Evolutionary conservation across 2,797 vertebrate species (phyloP), one percentile per base, ranked within the genome.

Genomic region (Liparis tanakae): DNA sequence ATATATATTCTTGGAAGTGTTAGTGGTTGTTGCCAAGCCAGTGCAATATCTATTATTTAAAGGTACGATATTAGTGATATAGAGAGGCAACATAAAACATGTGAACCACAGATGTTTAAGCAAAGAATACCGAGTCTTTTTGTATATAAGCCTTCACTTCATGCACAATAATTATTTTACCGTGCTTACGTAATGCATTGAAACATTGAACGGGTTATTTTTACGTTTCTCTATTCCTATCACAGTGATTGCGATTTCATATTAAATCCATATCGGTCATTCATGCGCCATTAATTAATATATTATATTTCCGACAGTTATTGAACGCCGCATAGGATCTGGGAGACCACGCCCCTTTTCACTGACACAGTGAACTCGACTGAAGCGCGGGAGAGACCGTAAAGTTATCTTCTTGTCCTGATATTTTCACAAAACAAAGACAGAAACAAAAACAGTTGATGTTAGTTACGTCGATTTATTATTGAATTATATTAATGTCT

Each of bases 331-430:
- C 88, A 76, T 30, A 22, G 79, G 15, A 73, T 10, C 22, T 30
- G 37, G 0, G 2, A 85, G 88, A 73, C 85, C 91, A 91, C 93
- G 90, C 93, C 93, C 83, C 86, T 33, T 76, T 79, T 1, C 13
- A 30, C 4, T 18, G 20, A 1, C n/a, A 33, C 13, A 5, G 13
- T 20, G 33, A n/a, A n/a, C 66, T 51, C 1, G 15, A 10, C 55
- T 6, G 65, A 7, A 34, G 15, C 55, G 39, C 1, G 6, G 2
- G 1, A 15, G 15, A 20, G 5, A 22, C 3, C 0, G 4, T 1
- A 12, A 66, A n/a, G 5, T 22, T 43, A 14, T 12, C 3, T 22
- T 7, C 30, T 2, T 8, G 5, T 8, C 18, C 0, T 3, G 30
- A 17, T 36, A 10, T 1, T 33, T 36, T 7, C 5, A 7, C 7